These are phyloP conservation scores for Helicoverpa armigera DNA, from an alignment of 1,140 invertebrate species.

Conservation along the genomic window DNA sequence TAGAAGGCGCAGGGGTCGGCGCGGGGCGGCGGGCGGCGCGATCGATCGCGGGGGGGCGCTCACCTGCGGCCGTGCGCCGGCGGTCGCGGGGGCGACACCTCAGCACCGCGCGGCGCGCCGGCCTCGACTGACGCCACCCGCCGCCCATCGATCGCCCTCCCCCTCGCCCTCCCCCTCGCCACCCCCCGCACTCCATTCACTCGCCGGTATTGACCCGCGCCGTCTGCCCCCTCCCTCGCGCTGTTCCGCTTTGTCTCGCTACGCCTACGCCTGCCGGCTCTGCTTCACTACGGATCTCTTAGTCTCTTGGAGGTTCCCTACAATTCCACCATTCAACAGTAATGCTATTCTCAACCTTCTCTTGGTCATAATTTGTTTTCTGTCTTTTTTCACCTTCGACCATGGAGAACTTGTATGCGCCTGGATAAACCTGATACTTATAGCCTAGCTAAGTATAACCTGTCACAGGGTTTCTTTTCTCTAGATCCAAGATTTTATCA, in stretches of 20 bases:
- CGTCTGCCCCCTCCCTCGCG: neutral
- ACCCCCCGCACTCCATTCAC: constrained; percentile 52
- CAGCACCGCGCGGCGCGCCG: constrained; percentile 66
- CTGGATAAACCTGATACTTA: too few relatives aligned
- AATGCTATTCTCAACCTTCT: too few relatives aligned
- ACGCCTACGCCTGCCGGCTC: constrained; percentile 1
- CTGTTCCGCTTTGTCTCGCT: neutral
- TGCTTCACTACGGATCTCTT: too few relatives aligned
- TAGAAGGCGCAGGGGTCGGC: neutral
- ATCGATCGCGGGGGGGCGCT: constrained; percentile 50
- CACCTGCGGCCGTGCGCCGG: constrained; percentile 6
- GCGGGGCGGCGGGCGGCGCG: constrained; percentile 29
- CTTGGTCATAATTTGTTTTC: too few relatives aligned
- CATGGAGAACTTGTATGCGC: too few relatives aligned
- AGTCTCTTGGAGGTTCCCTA: too few relatives aligned
- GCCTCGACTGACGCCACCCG: constrained; percentile 66
- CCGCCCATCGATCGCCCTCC: constrained; percentile 58
- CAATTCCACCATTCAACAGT: too few relatives aligned
- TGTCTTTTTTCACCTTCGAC: too few relatives aligned
- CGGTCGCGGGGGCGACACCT: constrained; percentile 44
- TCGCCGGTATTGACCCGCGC: constrained; percentile 48
- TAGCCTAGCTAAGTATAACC: too few relatives aligned
- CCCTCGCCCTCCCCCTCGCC: constrained; percentile 53
- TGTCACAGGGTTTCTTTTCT: too few relatives aligned
- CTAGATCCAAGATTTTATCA: too few relatives aligned